Percentiles rank a stretch among this genome's conserved stretches.
Conservation (phyloP, 2,888 invertebrate genomes). For the Drosophila aldrichi region DNA sequence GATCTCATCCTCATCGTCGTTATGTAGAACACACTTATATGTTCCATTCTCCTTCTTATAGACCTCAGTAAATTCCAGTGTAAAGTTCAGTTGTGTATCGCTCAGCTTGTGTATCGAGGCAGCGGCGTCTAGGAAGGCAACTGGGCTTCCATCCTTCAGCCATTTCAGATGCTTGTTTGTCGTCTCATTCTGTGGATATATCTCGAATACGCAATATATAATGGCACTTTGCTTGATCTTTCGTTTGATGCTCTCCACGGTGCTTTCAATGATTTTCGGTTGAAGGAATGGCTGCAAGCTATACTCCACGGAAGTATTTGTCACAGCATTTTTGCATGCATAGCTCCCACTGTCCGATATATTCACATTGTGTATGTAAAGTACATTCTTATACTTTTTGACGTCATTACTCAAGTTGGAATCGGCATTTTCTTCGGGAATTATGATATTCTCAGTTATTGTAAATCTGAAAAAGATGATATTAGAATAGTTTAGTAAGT, state of each 20-base stretch:
- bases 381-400: slow-evolving; percentile 81
- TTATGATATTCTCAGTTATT: slow-evolving; percentile 36
- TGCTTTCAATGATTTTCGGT: slow-evolving; percentile 84
- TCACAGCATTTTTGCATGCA: slow-evolving; percentile 86
- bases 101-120: slow-evolving; percentile 85
- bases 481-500: not conserved
- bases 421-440: slow-evolving; percentile 39
- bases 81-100: slow-evolving; percentile 87
- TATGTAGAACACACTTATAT: slow-evolving; percentile 87
- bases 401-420: slow-evolving; percentile 36
- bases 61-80: slow-evolving; percentile 87
- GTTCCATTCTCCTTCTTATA: slow-evolving; percentile 91
- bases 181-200: slow-evolving; percentile 87
- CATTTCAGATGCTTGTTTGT: slow-evolving; percentile 85
- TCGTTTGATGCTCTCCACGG: slow-evolving; percentile 85
- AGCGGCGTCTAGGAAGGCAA: slow-evolving; percentile 84
- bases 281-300: slow-evolving; percentile 82
- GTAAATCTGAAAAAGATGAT: slow-evolving; percentile 60
- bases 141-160: slow-evolving; percentile 86
- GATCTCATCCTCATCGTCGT: slow-evolving; percentile 78
- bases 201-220: slow-evolving; percentile 87
- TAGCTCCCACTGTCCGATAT: slow-evolving; percentile 88
- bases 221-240: slow-evolving; percentile 86
- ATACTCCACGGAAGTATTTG: slow-evolving; percentile 71
- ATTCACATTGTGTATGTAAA: slow-evolving; percentile 87